These are phyloP conservation scores for Brotogeris chrysoptera DNA, from an alignment of 2,797 vertebrate genomes.

Conservation along the genomic window DNA sequence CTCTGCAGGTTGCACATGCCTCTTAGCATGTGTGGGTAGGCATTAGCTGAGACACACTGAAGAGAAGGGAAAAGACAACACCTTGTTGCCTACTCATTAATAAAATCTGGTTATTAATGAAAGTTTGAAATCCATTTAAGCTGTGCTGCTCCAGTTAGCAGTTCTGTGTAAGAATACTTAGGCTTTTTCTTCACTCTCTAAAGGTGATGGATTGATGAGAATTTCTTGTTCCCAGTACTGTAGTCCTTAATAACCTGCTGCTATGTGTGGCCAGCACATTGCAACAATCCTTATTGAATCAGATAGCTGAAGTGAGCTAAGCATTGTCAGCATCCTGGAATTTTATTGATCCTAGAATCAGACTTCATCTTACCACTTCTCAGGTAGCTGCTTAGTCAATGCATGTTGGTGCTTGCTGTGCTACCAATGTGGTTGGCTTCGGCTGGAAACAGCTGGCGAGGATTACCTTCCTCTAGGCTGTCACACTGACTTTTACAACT, in stretches of 20 bases:
- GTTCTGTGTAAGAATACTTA: background rate
- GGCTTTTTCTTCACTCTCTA: background rate
- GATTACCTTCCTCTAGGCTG: slow-evolving; percentile 62
- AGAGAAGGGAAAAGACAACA: background rate
- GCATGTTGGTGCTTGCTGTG: background rate
- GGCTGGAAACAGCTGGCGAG: slow-evolving; percentile 60
- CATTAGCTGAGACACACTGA: background rate
- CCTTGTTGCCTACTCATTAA: background rate
- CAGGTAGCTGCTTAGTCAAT: background rate
- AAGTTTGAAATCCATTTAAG: background rate
- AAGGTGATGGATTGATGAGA: background rate
- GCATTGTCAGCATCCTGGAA: background rate
- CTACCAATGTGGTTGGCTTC: background rate
- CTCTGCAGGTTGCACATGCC: background rate
- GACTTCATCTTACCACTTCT: background rate
- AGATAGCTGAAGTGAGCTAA: background rate
- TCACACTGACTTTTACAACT: slow-evolving; percentile 61
- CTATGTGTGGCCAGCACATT: background rate
- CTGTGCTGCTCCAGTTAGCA: background rate
- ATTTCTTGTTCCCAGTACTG: background rate
- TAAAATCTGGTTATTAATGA: background rate
- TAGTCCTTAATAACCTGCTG: background rate
- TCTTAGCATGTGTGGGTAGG: accelerated
- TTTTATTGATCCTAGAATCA: background rate
- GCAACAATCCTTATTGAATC: background rate